These are phyloP conservation scores for Microctonus aethiopoides DNA, from an alignment of 2,888 invertebrate genomes.

Conservation along the genomic window DNA sequence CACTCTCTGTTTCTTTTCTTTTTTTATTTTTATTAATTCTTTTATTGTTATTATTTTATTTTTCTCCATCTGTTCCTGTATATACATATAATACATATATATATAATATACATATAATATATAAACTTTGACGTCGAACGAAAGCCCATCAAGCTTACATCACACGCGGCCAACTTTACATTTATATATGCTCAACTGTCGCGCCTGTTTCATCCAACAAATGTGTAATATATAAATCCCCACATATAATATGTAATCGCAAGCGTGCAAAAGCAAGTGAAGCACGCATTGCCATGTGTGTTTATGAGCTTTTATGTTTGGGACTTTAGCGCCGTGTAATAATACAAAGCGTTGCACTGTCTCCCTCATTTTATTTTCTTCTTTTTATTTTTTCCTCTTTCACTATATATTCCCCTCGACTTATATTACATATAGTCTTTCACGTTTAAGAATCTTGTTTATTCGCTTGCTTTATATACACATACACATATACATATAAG, in stretches of 20 bases:
- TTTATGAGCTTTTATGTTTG: background rate
- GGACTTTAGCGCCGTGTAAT: background rate
- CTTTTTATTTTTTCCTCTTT: background rate
- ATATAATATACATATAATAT: background rate
- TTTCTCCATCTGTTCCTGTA: background rate
- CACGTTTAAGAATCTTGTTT: background rate
- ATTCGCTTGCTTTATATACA: too few relatives aligned
- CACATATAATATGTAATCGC: background rate
- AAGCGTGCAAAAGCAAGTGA: background rate
- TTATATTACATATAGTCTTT: too few relatives aligned
- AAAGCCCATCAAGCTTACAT: background rate
- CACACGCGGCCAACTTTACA: background rate
- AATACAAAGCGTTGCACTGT: background rate
- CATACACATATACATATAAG: too few relatives aligned
- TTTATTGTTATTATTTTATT: too few relatives aligned
- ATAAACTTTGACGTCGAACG: too few relatives aligned
- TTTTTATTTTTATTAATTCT: too few relatives aligned
- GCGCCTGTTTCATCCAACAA: background rate
- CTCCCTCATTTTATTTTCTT: background rate
- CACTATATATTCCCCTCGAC: too few relatives aligned
- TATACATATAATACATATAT: background rate
- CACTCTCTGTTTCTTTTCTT: background rate
- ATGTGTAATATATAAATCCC: background rate
- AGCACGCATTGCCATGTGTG: background rate
- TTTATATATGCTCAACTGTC: too few relatives aligned